Evolutionary conservation across 1,140 invertebrate genomes (phyloP), one percentile per base, ranked within the genome.

Genomic region (Drosophila serrata): DNA sequence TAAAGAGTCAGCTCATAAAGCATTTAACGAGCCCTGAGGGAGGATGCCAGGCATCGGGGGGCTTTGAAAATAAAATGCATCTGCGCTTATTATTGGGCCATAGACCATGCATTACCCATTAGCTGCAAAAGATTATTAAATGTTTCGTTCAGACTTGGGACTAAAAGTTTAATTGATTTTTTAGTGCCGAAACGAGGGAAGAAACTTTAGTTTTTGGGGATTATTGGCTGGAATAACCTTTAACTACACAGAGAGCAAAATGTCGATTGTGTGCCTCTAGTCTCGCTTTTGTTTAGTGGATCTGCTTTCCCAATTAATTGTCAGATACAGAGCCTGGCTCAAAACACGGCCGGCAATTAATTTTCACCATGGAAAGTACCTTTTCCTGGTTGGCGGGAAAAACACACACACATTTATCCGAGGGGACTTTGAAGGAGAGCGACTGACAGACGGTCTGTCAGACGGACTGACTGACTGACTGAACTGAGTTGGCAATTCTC

Each of bases 291-390:
- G 35, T 76, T 68, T 64, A 57, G 63, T 33, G 57, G 75, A 77
- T 61, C 55, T 79, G 76, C 76, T 85, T 81, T 78, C 85, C 24
- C 85, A 88, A 88, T 88, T 88, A 88, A 88, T 84, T 81, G 74
- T 45, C 53, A 65, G 84, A 45, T 74, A 62, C 49, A 60, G 48
- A 64, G 35, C 56, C 31, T 40, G 79, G 57, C 70, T 62, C 51
- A 61, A 79, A 87, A 55, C 82, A 82, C 61, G 69, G 81, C 39
- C 62, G 37, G 85, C 85, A 90, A 88, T 88, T 88, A 88, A 88
- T 88, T 88, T 88, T 78, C 85, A 90, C 85, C 81, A 90, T 85
- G 85, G 85, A 88, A 88, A 88, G 81, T 90, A 90, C 81, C 70
- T 84, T 84, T 88, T 64, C 60, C 63, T 81, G 61, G 57, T 48